These are phyloP conservation scores for Harlomillsia oculata DNA, from an alignment of 1,140 invertebrate species.

Conservation along the genomic window DNA sequence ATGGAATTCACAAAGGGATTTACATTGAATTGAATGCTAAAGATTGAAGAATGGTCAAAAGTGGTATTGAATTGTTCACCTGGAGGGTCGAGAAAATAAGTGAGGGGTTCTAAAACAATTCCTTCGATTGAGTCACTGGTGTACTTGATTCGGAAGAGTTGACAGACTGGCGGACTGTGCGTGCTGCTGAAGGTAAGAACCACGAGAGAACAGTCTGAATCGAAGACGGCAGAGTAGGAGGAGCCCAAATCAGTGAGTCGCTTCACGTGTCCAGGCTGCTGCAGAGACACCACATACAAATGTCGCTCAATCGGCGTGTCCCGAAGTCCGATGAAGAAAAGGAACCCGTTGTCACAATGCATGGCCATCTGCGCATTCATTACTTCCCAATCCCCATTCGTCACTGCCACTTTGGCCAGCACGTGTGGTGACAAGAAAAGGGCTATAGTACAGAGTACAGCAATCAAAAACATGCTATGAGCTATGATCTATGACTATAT, in stretches of 20 bases:
- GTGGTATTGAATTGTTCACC: conserved; percentile 36
- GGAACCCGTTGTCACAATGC: conserved; percentile 36
- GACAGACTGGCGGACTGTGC: conserved; percentile 64
- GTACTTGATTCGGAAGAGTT: conserved; percentile 62
- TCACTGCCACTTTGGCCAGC: conserved; percentile 36
- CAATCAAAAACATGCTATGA: not conserved
- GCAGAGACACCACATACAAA: conserved; percentile 38
- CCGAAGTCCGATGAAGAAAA: conserved; percentile 38
- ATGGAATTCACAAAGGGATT: not conserved
- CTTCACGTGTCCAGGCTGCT: conserved; percentile 21
- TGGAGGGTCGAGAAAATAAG: conserved; percentile 58
- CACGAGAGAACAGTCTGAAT: conserved; percentile 65
- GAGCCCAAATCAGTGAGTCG: conserved; percentile 30
- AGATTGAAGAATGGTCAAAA: not conserved
- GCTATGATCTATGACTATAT: not conserved
- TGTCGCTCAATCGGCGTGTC: conserved; percentile 39
- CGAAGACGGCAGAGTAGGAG: conserved; percentile 34
- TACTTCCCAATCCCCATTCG: conserved; percentile 40
- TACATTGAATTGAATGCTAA: not conserved
- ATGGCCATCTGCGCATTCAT: conserved; percentile 36
- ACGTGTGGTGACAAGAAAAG: conserved; percentile 14
- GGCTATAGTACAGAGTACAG: not conserved
- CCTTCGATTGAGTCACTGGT: conserved; percentile 54
- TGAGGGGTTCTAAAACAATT: conserved; percentile 48
- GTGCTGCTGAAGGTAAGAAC: conserved; percentile 84